Base-by-base conservation (phyloP, 2,888 invertebrate genomes). In the Xylocampa areola region DNA sequence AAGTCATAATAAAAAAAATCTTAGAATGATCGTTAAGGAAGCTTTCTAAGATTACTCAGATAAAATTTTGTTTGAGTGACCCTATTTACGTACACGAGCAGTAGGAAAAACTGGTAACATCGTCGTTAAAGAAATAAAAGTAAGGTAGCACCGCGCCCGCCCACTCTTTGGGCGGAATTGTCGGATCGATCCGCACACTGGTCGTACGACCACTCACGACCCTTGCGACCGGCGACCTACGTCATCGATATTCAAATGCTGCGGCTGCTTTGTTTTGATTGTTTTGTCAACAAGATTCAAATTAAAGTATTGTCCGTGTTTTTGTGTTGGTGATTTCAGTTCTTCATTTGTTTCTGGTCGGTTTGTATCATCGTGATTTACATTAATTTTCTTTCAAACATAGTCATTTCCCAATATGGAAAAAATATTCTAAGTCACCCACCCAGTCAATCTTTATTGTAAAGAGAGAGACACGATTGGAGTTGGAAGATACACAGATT, bases 71-170 rank as follows among this genome's bases (percentile, higher is more conserved):
- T 43, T 43, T 48, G 19, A 49, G 29, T 32, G 43, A 41, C 25
- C 5, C 16, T 27, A n/a, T 52, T 58, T 19, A 30, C 36, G 11
- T n/a, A 23, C 2, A 44, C 21, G 32, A 53, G 49, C 17, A 59
- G 49, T 50, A 39, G 37, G 16, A 8, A 10, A 40, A 17, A 44
- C 52, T 66, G 69, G 79, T 73, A 81, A 78, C 77, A 77, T 68
- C 39, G 58, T 60, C 66, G 70, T 70, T 55, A 68, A 64, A 80
- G 77, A 64, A 70, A 80, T 76, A 75, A 76, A 74, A 79, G 70
- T 73, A 60, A 69, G 69, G 78, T 49, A 48, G 52, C 43, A 52
- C 60, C 59, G 69, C 76, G 64, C 77, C 82, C 81, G 69, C 81
- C 80, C 77, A 66, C 71, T 53, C 43, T 49, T 59, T 37, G 77